These are phyloP conservation scores for Xanthia icteritia DNA, from an alignment of 2,888 invertebrate species.

Conservation along the genomic window DNA sequence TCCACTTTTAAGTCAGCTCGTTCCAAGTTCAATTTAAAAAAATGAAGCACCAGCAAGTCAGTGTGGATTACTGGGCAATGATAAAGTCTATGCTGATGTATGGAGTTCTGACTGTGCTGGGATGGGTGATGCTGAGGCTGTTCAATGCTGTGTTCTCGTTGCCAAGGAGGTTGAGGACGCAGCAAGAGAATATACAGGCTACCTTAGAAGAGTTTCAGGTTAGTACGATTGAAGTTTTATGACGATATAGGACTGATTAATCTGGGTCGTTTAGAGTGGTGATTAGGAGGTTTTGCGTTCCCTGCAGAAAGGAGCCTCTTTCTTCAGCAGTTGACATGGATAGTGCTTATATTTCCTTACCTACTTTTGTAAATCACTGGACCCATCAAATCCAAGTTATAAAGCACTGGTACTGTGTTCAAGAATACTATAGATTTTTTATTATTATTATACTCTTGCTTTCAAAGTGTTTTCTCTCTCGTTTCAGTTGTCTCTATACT, in stretches of 20 bases:
- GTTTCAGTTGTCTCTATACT: not conserved
- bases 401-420: not conserved
- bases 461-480: not conserved
- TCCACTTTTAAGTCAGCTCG: not conserved
- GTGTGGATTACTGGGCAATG: slow-evolving; percentile 93
- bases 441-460: too few species aligned
- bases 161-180: slow-evolving; percentile 90
- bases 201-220: slow-evolving; percentile 89
- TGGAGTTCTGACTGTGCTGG: slow-evolving; percentile 90
- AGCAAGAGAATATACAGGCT: slow-evolving; percentile 88
- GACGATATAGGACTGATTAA: not conserved
- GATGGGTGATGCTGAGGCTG: slow-evolving; percentile 92
- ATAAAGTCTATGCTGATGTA: slow-evolving; percentile 91
- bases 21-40: not conserved
- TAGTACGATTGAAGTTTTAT: slow-evolving; percentile 4
- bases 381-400: not conserved
- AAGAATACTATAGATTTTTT: not conserved
- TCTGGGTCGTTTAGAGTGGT: too few species aligned
- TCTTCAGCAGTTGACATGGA: not conserved
- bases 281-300: not conserved
- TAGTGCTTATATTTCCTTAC: not conserved
- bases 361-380: not conserved
- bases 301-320: too few species aligned
- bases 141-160: slow-evolving; percentile 92
- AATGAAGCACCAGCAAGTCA: slow-evolving; percentile 93